Base-by-base conservation (phyloP, 2,113 vertebrate species). In the Semicossyphus pulcher region DNA sequence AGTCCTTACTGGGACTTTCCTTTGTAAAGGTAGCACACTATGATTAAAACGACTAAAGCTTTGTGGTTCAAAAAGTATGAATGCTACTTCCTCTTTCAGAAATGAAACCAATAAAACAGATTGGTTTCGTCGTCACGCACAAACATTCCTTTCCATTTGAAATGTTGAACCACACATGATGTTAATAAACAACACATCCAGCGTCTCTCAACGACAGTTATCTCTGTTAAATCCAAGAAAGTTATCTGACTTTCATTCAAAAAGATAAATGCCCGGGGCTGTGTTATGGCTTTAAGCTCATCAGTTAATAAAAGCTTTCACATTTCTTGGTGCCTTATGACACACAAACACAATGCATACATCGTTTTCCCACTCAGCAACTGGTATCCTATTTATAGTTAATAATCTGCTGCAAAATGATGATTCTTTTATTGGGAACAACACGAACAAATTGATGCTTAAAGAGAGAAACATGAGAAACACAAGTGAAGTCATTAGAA, bases 1-100 rank as follows among this genome's bases (percentile, higher is more conserved):
- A 58, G 39, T 67, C 47, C 68, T 72, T 64, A 65, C 52, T 56
- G 21, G 37, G 31, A 76, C 58, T 75, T 72, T 72, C 49, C 29
- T 42, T 64, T 49, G 54, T 57, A 41, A 58, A 70, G 53, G 57
- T 58, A 20, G 12, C 11, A 20, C 28, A 4, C 23, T 59, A n/a
- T n/a, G n/a, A n/a, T n/a, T n/a, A n/a, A n/a, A n/a, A n/a, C n/a
- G n/a, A n/a, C n/a, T n/a, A 20, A 51, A 51, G 5, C 18, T 31
- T 23, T 42, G 14, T 4, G 15, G 51, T 29, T 64, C 25, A 25
- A 53, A 25, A 58, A 42, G 6, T 7, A 48, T 41, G 23, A 41
- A 62, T 21, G 16, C 18, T 29, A 31, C 45, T 64, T 70, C 8
- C 23, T 26, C 32, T 39, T 32, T n/a, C 21, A 32, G 28, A 31